Evolutionary conservation across 2,888 invertebrate genomes (phyloP).

Genomic region (Hybos culiciformis): DNA sequence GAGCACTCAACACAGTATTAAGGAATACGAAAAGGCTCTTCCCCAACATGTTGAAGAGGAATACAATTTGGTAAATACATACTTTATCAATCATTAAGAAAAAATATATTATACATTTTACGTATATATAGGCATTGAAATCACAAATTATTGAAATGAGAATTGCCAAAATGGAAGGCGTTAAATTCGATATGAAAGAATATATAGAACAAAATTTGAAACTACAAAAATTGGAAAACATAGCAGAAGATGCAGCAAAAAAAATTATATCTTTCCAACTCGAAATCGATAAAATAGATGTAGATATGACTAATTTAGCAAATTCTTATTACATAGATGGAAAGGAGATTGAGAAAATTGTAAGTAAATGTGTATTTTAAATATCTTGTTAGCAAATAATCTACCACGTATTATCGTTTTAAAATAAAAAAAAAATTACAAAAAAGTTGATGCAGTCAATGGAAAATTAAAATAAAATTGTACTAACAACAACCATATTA

Average conservation of each 20-base stretch:
- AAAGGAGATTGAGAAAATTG: conserved; percentile 32
- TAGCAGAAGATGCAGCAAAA: conserved; percentile 33
- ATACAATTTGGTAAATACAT: conserved; percentile 41
- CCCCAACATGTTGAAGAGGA: conserved; percentile 44
- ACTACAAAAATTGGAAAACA: conserved; percentile 37
- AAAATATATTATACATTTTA: not conserved
- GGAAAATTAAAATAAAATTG: no score
- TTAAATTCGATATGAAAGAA: conserved; percentile 20
- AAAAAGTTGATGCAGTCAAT: no score
- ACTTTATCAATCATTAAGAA: not conserved
- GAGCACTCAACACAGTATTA: conserved; percentile 19
- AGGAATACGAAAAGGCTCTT: conserved; percentile 35
- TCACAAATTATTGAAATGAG: conserved; percentile 35
- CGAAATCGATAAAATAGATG: conserved; percentile 42
- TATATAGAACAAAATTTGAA: conserved; percentile 26
- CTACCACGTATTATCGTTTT: not conserved
- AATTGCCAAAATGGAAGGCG: conserved; percentile 30
- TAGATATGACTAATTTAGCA: conserved; percentile 42
- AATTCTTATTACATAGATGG: conserved; percentile 36
- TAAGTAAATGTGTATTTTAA: conserved; percentile 11
- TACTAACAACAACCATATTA: no score
- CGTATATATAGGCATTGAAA: conserved; percentile 27
- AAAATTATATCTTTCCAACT: conserved; percentile 35
- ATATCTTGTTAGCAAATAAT: not conserved
- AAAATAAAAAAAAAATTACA: not conserved